Percentiles rank a stretch among this genome's conserved stretches.
Conservation (phyloP, 2,797 vertebrate species). For the Melopsittacus undulatus region DNA sequence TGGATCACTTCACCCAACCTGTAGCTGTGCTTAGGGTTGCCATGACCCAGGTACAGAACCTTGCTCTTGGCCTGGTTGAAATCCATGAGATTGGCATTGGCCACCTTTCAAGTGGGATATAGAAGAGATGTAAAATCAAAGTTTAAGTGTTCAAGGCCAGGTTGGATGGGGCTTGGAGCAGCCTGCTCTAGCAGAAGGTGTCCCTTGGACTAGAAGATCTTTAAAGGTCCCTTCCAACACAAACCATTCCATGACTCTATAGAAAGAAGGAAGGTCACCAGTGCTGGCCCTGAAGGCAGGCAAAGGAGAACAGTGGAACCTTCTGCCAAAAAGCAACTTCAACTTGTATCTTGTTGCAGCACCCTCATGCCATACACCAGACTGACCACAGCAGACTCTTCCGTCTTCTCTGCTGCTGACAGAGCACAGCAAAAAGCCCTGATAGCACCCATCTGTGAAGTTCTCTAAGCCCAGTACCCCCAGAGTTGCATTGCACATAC, state of each 20-base stretch:
- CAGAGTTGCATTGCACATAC: not conserved
- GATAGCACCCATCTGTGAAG: not conserved
- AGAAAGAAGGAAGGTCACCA: not conserved
- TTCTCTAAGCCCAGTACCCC: not conserved
- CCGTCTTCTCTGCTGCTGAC: not conserved
- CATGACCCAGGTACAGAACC: not conserved
- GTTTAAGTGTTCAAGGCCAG: not conserved
- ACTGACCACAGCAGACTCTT: not conserved
- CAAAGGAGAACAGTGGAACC: not conserved
- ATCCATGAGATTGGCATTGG: not conserved
- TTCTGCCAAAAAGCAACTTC: not conserved
- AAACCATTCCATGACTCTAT: not conserved
- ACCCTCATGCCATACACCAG: fast-evolving
- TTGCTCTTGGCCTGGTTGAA: not conserved
- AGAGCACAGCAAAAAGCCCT: not conserved
- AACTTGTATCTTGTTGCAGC: too few species aligned
- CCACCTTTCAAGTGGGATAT: not conserved
- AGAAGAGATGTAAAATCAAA: not conserved
- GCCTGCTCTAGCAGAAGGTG: not conserved
- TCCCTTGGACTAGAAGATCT: not conserved
- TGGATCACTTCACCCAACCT: not conserved
- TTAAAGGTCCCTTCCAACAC: not conserved
- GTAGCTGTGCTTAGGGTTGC: not conserved
- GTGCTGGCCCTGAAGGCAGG: not conserved
- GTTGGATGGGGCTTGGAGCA: not conserved